These are phyloP conservation scores for Stichodactyla helianthus DNA, from an alignment of 64 coral and sea anemone genomes.

Conservation along the genomic window DNA sequence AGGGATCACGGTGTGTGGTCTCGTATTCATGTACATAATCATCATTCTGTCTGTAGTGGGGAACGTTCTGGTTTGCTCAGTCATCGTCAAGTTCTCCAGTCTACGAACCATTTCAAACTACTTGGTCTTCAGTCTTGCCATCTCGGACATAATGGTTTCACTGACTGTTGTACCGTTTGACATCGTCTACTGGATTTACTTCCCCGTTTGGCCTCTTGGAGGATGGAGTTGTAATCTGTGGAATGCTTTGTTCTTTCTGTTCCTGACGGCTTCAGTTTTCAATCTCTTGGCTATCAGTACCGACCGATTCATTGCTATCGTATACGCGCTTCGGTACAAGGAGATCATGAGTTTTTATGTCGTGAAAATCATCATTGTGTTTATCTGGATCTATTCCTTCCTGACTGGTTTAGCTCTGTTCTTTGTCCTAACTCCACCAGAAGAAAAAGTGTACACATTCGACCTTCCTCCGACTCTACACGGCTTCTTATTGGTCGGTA, in stretches of 20 bases:
- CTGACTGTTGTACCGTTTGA: constrained; percentile 67
- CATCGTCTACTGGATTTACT: constrained; percentile 65
- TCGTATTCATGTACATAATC: constrained; percentile 58
- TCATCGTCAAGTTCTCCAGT: constrained; percentile 48
- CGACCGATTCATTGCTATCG: constrained; percentile 70
- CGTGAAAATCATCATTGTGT: constrained; percentile 37
- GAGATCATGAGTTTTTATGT: constrained; percentile 19
- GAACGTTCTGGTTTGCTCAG: constrained; percentile 58
- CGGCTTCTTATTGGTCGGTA: constrained; percentile 66
- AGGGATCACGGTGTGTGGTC: constrained; percentile 38
- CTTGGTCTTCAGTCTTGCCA: constrained; percentile 64
- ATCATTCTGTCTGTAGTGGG: constrained; percentile 55
- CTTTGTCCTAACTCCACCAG: constrained; percentile 49
- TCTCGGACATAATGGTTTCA: constrained; percentile 75
- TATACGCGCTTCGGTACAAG: constrained; percentile 71
- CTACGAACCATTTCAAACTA: constrained; percentile 59
- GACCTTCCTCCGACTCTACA: constrained; percentile 57
- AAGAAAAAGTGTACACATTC: constrained; percentile 56
- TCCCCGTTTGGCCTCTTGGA: constrained; percentile 74
- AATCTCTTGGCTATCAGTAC: constrained; percentile 71
- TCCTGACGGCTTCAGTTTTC: constrained; percentile 74
- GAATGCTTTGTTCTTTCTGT: constrained; percentile 81
- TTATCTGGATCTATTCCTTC: constrained; percentile 64
- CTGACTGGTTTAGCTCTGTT: constrained; percentile 45
- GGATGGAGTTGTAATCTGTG: constrained; percentile 63